Base-by-base conservation (phyloP, 2,113 vertebrate genomes). In the Xiphophorus maculatus region DNA sequence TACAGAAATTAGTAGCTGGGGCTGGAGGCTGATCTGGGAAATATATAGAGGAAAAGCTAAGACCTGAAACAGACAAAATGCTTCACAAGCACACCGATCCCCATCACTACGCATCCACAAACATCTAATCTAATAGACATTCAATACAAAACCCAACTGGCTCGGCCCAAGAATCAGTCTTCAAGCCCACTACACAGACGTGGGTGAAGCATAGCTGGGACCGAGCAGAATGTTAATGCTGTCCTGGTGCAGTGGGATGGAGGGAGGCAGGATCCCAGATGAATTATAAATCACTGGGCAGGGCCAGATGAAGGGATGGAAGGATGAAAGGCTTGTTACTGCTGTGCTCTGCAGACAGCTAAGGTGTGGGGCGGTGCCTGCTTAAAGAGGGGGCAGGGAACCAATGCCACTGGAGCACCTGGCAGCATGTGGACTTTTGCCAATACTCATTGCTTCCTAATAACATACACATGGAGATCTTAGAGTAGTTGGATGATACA, bases 211-310 rank as follows among this genome's bases (percentile, higher is more conserved):
- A 80, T 88, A 90, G 91, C 87, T 81, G 84, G 87, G 88, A 93
- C 90, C 84, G 90, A 93, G 91, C 87, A 88, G 92, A 93, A 93
- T 93, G 89, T 87, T 91, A 93, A 93, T 91, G 87, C 77, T 90
- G 90, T 84, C 86, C 90, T 92, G 88, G 88, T 93, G 91, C 93
- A 92, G 91, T 90, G 81, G 87, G 83, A 86, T 85, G 83, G 84
- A 86, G 88, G 86, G 77, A 88, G 83, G 90, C 85, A 91, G 88
- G 85, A 92, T 93, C 88, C 92, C 85, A 87, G 89, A 94, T 94
- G 90, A 95, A 95, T 95, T 92, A 94, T 94, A 94, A 91, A 94
- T 95, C 89, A 93, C 82, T 93, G 91, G 91, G 90, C 88, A 88
- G 90, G 89, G 87, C 84, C 77, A 83, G 91, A 90, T 90, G 81